Percentiles rank a stretch among this genome's conserved stretches.
phyloP scores from a whole-genome alignment of 2,113 vertebrate species.

The Caretta caretta region DNA sequence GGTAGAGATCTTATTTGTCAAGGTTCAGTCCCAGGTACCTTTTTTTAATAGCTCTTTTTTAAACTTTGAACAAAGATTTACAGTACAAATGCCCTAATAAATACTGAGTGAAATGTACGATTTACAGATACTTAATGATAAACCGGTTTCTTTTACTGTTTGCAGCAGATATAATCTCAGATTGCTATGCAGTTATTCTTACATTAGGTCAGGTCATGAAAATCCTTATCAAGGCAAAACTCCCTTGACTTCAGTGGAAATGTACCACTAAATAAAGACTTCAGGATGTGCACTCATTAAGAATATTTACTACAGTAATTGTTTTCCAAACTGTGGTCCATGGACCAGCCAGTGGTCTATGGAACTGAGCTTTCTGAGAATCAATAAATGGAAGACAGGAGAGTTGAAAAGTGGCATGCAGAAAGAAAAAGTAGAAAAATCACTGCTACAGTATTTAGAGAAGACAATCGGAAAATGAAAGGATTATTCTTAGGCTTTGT shows the following conservation, averaged over 20 bases:
- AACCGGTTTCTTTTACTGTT: neutral
- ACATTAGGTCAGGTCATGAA: neutral
- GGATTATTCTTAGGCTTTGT: constrained; percentile 30
- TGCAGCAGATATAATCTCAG: neutral
- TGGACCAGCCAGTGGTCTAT: neutral
- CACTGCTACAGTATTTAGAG: constrained; percentile 22
- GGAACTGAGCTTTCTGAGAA: neutral
- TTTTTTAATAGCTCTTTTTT: neutral
- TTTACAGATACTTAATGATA: neutral
- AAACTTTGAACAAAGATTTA: neutral
- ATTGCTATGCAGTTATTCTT: neutral
- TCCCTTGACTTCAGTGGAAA: neutral
- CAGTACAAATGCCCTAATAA: neutral
- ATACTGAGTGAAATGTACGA: neutral
- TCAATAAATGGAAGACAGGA: neutral
- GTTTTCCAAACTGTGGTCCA: neutral
- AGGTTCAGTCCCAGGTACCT: neutral
- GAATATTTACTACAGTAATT: neutral
- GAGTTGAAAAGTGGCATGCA: neutral
- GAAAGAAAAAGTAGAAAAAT: neutral
- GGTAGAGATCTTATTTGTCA: neutral
- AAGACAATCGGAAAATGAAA: constrained; percentile 46
- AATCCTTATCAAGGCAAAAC: neutral
- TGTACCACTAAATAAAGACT: neutral
- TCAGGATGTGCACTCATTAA: neutral